A percentile compares a stretch with the other conserved stretches of the same genome.
phyloP scores from a whole-genome alignment of 2,888 invertebrate species.

The Drosophila quinaria region DNA sequence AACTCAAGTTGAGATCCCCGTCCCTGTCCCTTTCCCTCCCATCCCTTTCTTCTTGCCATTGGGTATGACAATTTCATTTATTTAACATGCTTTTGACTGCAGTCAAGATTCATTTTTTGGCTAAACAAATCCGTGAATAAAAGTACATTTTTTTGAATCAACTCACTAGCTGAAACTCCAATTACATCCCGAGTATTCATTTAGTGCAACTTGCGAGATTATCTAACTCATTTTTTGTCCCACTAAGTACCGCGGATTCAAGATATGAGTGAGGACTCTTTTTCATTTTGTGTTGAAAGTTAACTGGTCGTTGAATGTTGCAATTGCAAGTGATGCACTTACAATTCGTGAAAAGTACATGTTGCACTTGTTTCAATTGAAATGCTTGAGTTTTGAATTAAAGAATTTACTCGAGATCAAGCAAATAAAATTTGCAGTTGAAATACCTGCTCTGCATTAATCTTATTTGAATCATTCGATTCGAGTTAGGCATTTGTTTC shows the following conservation, averaged over 20 bases:
- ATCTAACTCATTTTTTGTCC: constrained; percentile 1
- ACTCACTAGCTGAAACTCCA: constrained; percentile 13
- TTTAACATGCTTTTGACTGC: constrained; percentile 66
- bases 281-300: background rate
- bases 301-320: background rate
- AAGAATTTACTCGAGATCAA: no score
- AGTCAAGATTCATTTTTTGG: constrained; percentile 43
- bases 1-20: constrained; percentile 30
- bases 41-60: constrained; percentile 39
- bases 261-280: background rate
- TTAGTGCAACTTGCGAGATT: constrained; percentile 12
- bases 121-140: constrained; percentile 5
- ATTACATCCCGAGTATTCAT: constrained; percentile 28
- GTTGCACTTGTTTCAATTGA: background rate
- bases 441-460: background rate
- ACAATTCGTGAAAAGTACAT: background rate
- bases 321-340: background rate
- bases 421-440: no score
- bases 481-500: no score
- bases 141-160: constrained; percentile 3
- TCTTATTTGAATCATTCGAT: background rate
- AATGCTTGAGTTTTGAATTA: no score
- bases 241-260: constrained; percentile 1
- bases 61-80: constrained; percentile 77
- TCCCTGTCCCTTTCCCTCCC: background rate